These are phyloP conservation scores for Emberiza fucata DNA, from an alignment of 2,113 vertebrate genomes.

Conservation along the genomic window DNA sequence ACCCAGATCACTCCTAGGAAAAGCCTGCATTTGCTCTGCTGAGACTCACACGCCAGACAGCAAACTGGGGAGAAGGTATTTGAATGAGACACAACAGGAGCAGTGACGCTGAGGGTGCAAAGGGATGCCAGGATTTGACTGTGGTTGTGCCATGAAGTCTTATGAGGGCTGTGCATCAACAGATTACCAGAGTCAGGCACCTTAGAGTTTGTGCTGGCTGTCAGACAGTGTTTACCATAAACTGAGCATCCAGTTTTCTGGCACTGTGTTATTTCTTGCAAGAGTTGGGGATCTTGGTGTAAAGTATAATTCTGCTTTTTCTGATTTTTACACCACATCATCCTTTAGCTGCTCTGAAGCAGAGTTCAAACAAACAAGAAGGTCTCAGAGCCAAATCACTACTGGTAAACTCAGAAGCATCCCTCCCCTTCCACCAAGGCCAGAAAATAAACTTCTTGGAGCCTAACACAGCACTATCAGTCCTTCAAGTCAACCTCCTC, in stretches of 20 bases:
- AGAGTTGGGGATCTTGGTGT: not conserved
- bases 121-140: not conserved
- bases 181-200: not conserved
- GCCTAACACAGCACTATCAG: not conserved
- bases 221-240: not conserved
- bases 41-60: rapidly evolving
- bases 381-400: not conserved
- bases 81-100: not conserved
- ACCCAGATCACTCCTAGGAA: not conserved
- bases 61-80: not conserved
- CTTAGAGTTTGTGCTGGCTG: not conserved
- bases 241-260: not conserved
- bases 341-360: not conserved
- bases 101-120: not conserved
- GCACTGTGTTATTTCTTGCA: not conserved
- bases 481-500: not conserved
- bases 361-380: rapidly evolving
- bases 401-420: not conserved
- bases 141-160: not conserved
- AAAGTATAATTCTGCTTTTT: not conserved
- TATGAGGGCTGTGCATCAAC: not conserved
- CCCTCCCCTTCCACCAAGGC: not conserved
- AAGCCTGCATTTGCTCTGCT: not conserved
- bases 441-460: not conserved
- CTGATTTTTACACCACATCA: not conserved